A percentile compares a stretch with the other conserved stretches of the same genome.
Evolutionary conservation across 1,140 invertebrate species (phyloP).

Genomic region (Caenorhabditis briggsae): DNA sequence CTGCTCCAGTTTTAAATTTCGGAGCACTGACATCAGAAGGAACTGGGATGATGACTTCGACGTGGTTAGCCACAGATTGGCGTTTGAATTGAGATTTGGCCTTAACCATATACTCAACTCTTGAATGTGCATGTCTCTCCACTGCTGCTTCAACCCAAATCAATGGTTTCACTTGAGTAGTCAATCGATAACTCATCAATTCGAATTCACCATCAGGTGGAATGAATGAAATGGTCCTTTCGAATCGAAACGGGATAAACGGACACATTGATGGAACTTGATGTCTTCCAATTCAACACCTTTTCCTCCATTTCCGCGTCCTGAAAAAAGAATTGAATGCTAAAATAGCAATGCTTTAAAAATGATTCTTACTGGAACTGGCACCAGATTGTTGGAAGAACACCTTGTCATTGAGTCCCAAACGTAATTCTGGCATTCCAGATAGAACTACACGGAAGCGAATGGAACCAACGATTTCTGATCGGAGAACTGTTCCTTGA

Average conservation of each 20-base stretch:
- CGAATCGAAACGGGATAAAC: constrained; percentile 96
- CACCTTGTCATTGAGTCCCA: constrained; percentile 99
- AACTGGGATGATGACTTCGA: constrained; percentile 98
- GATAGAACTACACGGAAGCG: constrained; percentile 99
- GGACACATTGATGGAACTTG: constrained; percentile 99
- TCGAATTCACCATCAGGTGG: constrained; percentile 99
- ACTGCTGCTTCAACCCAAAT: constrained; percentile 99
- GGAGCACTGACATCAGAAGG: constrained; percentile 97
- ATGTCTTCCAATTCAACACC: constrained; percentile 99
- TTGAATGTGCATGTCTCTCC: constrained; percentile 95
- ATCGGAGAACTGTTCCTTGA: constrained; percentile 95
- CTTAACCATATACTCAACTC: constrained; percentile 99
- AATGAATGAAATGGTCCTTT: constrained; percentile 82
- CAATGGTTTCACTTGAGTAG: constrained; percentile 89
- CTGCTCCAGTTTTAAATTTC: constrained; percentile 87
- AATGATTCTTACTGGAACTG: constrained; percentile 60
- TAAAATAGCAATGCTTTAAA: background rate
- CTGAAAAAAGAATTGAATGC: background rate
- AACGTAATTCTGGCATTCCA: constrained; percentile 98
- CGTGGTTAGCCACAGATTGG: constrained; percentile 97
- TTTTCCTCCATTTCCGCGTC: constrained; percentile 83
- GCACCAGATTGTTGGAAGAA: constrained; percentile 82
- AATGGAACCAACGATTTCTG: constrained; percentile 98
- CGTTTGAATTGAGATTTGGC: constrained; percentile 99
- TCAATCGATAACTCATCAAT: constrained; percentile 98